Base-by-base conservation (phyloP, 2,113 vertebrate species). In the Natator depressus region DNA sequence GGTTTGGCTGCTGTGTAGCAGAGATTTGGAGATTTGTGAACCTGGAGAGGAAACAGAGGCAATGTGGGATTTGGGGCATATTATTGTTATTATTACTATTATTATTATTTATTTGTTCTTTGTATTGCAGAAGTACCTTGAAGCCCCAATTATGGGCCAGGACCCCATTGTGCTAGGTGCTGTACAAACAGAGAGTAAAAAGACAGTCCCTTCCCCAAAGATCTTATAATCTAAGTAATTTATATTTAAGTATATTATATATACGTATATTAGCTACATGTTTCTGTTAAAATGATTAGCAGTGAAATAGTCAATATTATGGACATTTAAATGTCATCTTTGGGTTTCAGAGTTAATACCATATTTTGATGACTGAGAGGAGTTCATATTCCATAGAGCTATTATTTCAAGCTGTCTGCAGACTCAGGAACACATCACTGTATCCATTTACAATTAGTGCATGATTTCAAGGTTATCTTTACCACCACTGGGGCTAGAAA, bases 31-130 rank as follows among this genome's bases (percentile, higher is more conserved):
- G 6, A 78, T 78, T 47, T 78, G 46, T 78, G 75, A 78, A 78
- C 13, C 75, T 47, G 75, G 24, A 47, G 38, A 47, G 75, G 55
- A 80, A 84, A 90, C 82, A 53, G 53, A 91, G 27, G 29, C 79
- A 92, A 75, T 89, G 38, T 62, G 93, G 51, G 80, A 92, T 85
- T 91, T 82, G 90, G 51, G 38, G 85, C 55, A 84, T 93, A 91
- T 38, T 65, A 88, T n/a, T 80, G 20, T 5, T 84, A 3, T 72
- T 35, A 25, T 53, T 90, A 47, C 89, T 82, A 22, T 11, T 86
- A 3, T 50, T n/a, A 35, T 57, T 89, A 75, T 35, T 62, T 54
- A 31, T 62, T 87, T 87, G 46, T 57, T 81, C 35, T 38, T 72
- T 94, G 86, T 88, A 51, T 8, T 38, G 82, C 81, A 53, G 20